Base-by-base conservation (phyloP, 1,140 invertebrate species). In the Zaprionus vittiger region DNA sequence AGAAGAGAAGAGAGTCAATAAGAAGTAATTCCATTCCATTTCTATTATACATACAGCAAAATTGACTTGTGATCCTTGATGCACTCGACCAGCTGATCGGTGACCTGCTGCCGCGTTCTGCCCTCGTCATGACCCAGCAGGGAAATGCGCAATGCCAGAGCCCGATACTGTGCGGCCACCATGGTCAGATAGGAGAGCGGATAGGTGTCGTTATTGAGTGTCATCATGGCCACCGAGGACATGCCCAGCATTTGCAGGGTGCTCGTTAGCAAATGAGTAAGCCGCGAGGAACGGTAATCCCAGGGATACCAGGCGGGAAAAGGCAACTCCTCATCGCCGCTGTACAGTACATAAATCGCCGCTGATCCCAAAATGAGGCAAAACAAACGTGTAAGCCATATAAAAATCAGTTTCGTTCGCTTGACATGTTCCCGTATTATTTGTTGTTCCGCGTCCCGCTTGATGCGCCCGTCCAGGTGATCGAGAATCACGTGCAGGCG, bases 251-350 rank as follows among this genome's bases (percentile, higher is more conserved):
- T 20, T 49, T 87, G 73, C 7, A 62, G 7, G 0, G 3, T 9
- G 7, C 63, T 26, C 0, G 85, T 81, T 5, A 59, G 1, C 2
- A 79, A 0, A 17, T 65, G 91, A 1, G 38, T 20, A 0, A 2
- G 1, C 1, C 24, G 26, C 38, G 68, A 47, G 2, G 24, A n/a
- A 28, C 55, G 38, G 71, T 71, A 92, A 24, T 92, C 49, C 82
- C 90, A 90, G 0, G 91, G 91, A 9, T 78, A 55, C 87, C 84
- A 92, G 12, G 57, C n/a, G 9, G 82, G 69, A 60, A 80, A 75
- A 15, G n/a, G 65, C 54, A 54, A 67, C 5, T 63, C 66, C 5
- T 11, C 54, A 0, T 12, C 22, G 11, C 1, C 28, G 26, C 24
- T 12, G n/a, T 0, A 59, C 0, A 28, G 14, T 14, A 57, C 44